Evolutionary conservation across 2,888 invertebrate species (phyloP), one percentile per base, ranked within the genome.

Genomic region (Clitarchus hookeri): DNA sequence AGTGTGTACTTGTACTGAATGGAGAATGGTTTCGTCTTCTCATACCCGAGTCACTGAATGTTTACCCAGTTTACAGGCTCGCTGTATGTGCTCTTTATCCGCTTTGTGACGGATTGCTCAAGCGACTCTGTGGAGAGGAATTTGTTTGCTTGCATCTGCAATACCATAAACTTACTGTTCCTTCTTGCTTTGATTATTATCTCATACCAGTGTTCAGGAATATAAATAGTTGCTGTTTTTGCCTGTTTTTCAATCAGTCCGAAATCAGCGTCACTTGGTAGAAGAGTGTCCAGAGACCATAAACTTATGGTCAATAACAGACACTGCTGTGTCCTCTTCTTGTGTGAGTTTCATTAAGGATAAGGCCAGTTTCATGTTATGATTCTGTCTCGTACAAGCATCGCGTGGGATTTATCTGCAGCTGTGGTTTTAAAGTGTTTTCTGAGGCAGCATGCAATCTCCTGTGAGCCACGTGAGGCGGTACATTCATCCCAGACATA

Each of bases 231-330:
- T 44, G 27, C 16, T 23, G 36, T 44, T 80, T 80, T 80, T 27
- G 2, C 44, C 80, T 26, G 27, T 44, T 80, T 80, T 44, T 80
- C 80, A 16, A 80, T 23, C 27, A 80, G 44, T 23, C 80, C 80
- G 25, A 80, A 80, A 80, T 80, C 80, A 80, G 36, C 27, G 25
- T 80, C 80, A 4, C 25, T 80, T 13, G 80, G 80, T 27, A 80
- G 23, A 80, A 36, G 12, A 80, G 44, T 80, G 80, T 16, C 80
- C 80, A 16, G 80, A 80, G 12, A 80, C 80, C 80, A 80, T 26
- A 80, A 80, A 80, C 80, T 80, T 80, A 80, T 54, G 54, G 84
- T 80, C 80, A 12, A 80, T 80, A 26, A 80, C 27, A 80, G 27
- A 27, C 27, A n/a, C n/a, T n/a, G n/a, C n/a, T n/a, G n/a, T n/a